Percentiles rank a stretch among this genome's conserved stretches.
These are phyloP conservation scores for Grus americana DNA, from an alignment of 2,113 vertebrate species.

Conservation along the genomic window DNA sequence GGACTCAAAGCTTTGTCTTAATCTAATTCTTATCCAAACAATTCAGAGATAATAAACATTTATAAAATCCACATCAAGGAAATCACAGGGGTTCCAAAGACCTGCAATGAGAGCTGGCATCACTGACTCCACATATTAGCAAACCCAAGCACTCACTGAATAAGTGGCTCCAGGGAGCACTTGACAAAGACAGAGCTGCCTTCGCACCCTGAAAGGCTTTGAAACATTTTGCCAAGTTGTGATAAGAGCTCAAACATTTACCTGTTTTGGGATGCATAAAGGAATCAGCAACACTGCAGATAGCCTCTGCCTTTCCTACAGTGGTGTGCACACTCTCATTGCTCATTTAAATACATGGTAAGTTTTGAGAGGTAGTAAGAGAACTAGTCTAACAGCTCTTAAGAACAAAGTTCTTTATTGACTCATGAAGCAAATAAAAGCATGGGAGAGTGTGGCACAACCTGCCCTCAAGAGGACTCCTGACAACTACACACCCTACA, in stretches of 20 bases:
- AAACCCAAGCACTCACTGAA: background rate
- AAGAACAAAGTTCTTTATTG: background rate
- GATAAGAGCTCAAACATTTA: background rate
- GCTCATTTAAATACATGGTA: background rate
- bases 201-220: background rate
- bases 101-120: background rate
- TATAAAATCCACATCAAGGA: background rate
- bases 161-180: background rate
- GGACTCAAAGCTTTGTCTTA: background rate
- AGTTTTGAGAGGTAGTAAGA: background rate
- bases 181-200: background rate
- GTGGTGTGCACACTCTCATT: rapidly evolving
- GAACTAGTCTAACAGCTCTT: background rate
- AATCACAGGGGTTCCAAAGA: background rate
- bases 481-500: background rate
- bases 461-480: background rate
- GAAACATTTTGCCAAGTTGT: background rate
- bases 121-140: background rate
- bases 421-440: background rate
- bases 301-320: background rate
- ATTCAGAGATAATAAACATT: background rate
- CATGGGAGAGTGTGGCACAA: background rate
- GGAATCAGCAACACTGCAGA: background rate
- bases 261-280: background rate
- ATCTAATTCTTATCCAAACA: slow-evolving; percentile 25